phyloP scores from a whole-genome alignment of 2,113 vertebrate species.

The Pogona vitticeps region DNA sequence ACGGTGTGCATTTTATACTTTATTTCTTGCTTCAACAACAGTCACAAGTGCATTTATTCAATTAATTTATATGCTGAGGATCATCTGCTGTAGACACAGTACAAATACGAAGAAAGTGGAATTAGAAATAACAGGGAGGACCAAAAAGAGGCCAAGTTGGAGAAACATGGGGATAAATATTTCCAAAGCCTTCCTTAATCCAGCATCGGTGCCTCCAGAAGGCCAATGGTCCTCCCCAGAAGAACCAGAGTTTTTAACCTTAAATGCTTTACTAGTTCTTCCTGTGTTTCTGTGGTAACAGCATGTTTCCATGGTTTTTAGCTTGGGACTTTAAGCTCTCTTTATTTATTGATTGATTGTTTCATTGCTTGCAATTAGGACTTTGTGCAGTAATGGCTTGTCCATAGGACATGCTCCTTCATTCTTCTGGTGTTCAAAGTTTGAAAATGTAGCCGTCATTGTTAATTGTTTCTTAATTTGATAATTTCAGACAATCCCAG shows the following conservation, averaged over 20 bases:
- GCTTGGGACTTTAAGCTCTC: constrained; percentile 10
- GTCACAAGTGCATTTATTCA: neutral
- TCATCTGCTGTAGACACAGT: neutral
- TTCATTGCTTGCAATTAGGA: neutral
- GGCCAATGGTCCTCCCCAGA: neutral
- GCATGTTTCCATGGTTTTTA: constrained; percentile 27
- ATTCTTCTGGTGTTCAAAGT: neutral
- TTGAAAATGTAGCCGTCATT: neutral
- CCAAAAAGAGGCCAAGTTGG: neutral
- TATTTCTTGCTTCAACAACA: neutral
- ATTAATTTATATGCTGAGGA: neutral
- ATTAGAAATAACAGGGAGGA: neutral
- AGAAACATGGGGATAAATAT: neutral
- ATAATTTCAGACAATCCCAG: rapidly evolving
- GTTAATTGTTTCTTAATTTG: neutral
- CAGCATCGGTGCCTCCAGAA: neutral
- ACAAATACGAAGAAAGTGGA: neutral
- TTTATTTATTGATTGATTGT: neutral
- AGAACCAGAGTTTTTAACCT: constrained; percentile 35
- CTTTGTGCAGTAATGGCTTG: neutral
- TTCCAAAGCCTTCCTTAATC: neutral
- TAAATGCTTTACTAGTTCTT: constrained; percentile 27
- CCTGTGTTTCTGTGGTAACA: constrained; percentile 70
- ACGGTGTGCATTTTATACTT: neutral
- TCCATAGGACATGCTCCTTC: neutral